These are phyloP conservation scores for Scaptomyza graminum DNA, from an alignment of 1,140 invertebrate species.

Conservation along the genomic window DNA sequence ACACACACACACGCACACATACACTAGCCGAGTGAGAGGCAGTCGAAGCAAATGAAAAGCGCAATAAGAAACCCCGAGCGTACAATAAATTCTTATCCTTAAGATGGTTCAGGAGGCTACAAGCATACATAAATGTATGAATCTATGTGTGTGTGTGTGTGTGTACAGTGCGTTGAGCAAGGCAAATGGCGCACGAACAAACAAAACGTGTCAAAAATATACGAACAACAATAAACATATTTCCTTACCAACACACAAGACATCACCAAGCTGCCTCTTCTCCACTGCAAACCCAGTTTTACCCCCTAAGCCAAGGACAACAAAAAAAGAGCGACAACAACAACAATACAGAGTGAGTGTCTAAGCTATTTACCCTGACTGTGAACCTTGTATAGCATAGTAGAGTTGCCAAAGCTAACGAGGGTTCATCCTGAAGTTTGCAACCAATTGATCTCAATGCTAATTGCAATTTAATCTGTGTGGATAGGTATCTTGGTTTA, in stretches of 20 bases:
- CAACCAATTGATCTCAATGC: background rate
- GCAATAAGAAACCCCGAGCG: slow-evolving; percentile 61
- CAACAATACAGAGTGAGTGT: background rate
- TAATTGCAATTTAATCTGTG: background rate
- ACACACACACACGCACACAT: slow-evolving; percentile 4
- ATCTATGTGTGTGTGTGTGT: slow-evolving; percentile 22
- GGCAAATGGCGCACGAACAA: slow-evolving; percentile 42
- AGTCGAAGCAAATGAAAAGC: slow-evolving; percentile 30
- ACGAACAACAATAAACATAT: slow-evolving; percentile 46
- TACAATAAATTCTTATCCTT: slow-evolving; percentile 51
- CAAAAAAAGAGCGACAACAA: slow-evolving; percentile 13
- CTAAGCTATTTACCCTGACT: slow-evolving; percentile 15
- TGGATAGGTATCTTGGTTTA: too few relatives aligned
- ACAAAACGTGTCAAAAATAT: slow-evolving; percentile 57
- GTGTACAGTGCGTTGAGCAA: slow-evolving; percentile 15
- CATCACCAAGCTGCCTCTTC: background rate
- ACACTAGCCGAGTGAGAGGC: slow-evolving; percentile 4
- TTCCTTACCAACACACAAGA: background rate
- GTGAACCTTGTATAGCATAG: slow-evolving; percentile 7
- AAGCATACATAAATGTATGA: slow-evolving; percentile 9
- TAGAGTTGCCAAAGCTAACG: background rate
- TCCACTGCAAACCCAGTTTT: background rate
- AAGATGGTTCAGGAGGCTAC: slow-evolving; percentile 3
- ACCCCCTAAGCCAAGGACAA: background rate
- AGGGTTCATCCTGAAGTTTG: slow-evolving; percentile 3